Evolutionary conservation across 2,113 vertebrate genomes (phyloP), one percentile per base, ranked within the genome.

Genomic region (Callopanchax toddi): DNA sequence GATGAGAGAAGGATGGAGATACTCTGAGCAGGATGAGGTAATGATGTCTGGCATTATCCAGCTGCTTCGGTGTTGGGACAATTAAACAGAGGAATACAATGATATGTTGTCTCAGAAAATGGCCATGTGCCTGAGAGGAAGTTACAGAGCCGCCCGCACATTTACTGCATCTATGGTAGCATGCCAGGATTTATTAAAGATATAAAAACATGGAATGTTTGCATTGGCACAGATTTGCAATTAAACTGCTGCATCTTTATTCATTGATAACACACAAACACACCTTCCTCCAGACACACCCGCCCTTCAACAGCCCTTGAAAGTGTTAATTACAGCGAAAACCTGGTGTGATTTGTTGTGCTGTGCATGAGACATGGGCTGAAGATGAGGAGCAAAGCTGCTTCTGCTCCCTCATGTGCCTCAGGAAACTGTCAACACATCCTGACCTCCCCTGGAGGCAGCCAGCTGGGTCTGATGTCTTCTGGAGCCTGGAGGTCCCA

Each of bases 401-500:
- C 74, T 75, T 81, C 74, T 81, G 78, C 67, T 78, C 65, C 43
- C 48, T 68, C 70, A 22, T 76, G 74, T 71, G 81, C 81, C 66
- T 49, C 32, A 58, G 56, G 76, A 76, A 81, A 71, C 74, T 81
- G 74, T 88, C 85, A 85, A 76, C 79, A 79, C 74, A 73, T 64
- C 73, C 62, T 85, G 84, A 86, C 78, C 83, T 84, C 71, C 73
- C 83, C 76, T 44, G 57, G 74, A 82, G 85, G 69, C 34, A 37
- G 76, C 78, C 88, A 88, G 88, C 86, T 90, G 86, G 75, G 79
- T 17, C 71, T 79, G 84, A 83, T 56, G 66, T 85, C 79, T 82
- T 64, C 45, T 29, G 22, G 26, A 81, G 83, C 76, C 71, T 23
- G 0, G 32, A 67, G 73, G 58, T 36, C 37, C 60, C 64, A 29